Percentiles rank a stretch among this genome's conserved stretches.
Evolutionary conservation across 2,797 vertebrate genomes (phyloP).

Genomic region (Enteromius fasciolatus): DNA sequence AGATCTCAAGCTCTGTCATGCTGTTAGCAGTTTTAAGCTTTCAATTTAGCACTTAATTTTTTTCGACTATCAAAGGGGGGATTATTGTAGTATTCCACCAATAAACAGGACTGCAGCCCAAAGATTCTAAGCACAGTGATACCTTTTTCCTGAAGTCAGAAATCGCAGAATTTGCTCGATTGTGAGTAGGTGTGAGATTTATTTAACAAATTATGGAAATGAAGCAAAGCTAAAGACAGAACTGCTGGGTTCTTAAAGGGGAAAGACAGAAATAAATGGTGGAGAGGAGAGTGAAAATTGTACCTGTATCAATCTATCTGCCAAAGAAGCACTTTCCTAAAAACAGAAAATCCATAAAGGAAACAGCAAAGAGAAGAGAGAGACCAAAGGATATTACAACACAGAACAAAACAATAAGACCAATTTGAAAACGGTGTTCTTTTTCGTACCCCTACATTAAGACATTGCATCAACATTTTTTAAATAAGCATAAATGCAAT

Average conservation of each 20-base stretch:
- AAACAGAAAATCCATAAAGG: slow-evolving; percentile 91
- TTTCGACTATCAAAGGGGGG: not conserved
- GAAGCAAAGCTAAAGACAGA: slow-evolving; percentile 53
- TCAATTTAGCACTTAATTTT: not conserved
- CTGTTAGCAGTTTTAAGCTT: slow-evolving; percentile 58
- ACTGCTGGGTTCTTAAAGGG: slow-evolving; percentile 35
- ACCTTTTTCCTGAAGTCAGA: slow-evolving; percentile 15
- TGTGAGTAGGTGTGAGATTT: not conserved
- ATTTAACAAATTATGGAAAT: slow-evolving; percentile 67
- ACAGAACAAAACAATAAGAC: slow-evolving; percentile 77
- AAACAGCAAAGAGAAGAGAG: slow-evolving; percentile 78
- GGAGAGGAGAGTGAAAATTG: slow-evolving; percentile 67
- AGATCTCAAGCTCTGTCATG: slow-evolving; percentile 65
- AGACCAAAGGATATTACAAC: slow-evolving; percentile 81
- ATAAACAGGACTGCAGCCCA: slow-evolving; percentile 36
- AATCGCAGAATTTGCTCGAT: slow-evolving; percentile 18
- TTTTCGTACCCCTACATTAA: slow-evolving; percentile 73
- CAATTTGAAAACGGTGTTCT: slow-evolving; percentile 79
- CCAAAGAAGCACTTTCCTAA: slow-evolving; percentile 99
- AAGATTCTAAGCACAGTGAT: slow-evolving; percentile 14
- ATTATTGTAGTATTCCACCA: slow-evolving; percentile 18
- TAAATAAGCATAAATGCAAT: not conserved
- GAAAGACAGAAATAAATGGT: slow-evolving; percentile 27
- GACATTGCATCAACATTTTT: not conserved
- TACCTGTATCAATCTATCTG: slow-evolving; percentile 99